Base-by-base conservation (phyloP, 2,113 vertebrate genomes). In the Pteronura brasiliensis region DNA sequence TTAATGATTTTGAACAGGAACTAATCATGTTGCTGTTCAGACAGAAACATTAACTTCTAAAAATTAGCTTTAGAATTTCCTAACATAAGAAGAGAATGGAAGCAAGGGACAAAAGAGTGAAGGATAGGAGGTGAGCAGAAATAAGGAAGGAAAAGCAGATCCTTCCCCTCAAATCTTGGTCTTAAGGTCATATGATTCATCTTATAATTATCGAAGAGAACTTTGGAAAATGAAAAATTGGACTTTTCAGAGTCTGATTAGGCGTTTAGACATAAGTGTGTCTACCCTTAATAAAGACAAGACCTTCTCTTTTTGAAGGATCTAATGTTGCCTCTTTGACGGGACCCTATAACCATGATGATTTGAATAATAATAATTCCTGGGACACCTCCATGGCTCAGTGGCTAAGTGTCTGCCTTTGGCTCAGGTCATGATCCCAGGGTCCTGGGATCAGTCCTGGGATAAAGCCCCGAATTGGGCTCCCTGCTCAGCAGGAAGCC, bases 211-310 rank as follows among this genome's bases (percentile, higher is more conserved):
- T 29, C 63, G 36, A 81, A 96, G 29, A 86, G 39, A 82, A 87
- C 10, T 96, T 52, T 83, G 13, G 12, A 89, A 97, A 84, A 82
- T 74, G 69, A 80, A 87, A 90, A 90, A 76, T 71, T 7, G 31
- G 77, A 94, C 39, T 85, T 97, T 95, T 96, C 36, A 93, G 57
- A 82, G 3, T 84, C 49, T 59, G 79, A 34, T 76, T 95, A 93
- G 88, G 52, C n/a, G 76, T 94, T 94, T 88, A 79, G 36, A 59
- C 79, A 36, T 55, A 72, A 44, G 3, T 44, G 1, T 18, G 7
- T 72, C 44, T 59, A 61, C 85, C 14, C 61, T 90, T 93, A 92
- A 89, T 74, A 97, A 92, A 97, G 42, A 69, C 39, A 83, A 42
- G 47, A 79, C 42, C 39, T 92, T 63, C 44, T 25, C 44, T 80